These are phyloP conservation scores for Ciona savignyi DNA, from an alignment of 23 tunicate species.

Conservation along the genomic window DNA sequence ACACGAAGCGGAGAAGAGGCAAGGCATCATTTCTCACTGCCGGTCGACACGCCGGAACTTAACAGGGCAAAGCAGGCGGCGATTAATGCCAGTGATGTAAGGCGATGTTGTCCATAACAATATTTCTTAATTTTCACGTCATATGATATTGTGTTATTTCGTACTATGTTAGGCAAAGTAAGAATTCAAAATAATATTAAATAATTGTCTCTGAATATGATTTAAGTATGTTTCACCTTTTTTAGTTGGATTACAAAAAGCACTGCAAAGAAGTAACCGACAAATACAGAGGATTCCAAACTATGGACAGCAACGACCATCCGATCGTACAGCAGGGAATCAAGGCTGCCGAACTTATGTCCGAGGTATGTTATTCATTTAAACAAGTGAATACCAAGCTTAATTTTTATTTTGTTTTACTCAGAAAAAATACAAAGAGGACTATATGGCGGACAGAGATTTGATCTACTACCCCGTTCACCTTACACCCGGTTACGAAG, in stretches of 20 bases:
- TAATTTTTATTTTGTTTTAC: neutral
- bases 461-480: slow-evolving; percentile 85
- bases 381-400: neutral
- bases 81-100: slow-evolving; percentile 89
- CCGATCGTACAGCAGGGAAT: slow-evolving; percentile 91
- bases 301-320: slow-evolving; percentile 96
- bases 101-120: neutral
- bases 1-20: slow-evolving; percentile 49
- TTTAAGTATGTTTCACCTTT: no score
- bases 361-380: slow-evolving; percentile 41
- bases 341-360: slow-evolving; percentile 77
- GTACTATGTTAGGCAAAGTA: neutral
- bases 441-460: slow-evolving; percentile 65
- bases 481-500: slow-evolving; percentile 94
- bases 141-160: no score
- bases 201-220: neutral
- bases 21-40: slow-evolving; percentile 58
- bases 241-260: slow-evolving; percentile 42
- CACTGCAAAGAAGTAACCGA: slow-evolving; percentile 66
- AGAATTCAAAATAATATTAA: neutral
- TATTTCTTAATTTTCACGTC: neutral
- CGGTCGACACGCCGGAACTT: slow-evolving; percentile 72
- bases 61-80: slow-evolving; percentile 68
- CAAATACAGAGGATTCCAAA: slow-evolving; percentile 84
- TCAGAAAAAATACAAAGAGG: slow-evolving; percentile 88